Evolutionary conservation across 2,888 invertebrate species (phyloP), one percentile per base, ranked within the genome.

Genomic region (Alcis repandata): DNA sequence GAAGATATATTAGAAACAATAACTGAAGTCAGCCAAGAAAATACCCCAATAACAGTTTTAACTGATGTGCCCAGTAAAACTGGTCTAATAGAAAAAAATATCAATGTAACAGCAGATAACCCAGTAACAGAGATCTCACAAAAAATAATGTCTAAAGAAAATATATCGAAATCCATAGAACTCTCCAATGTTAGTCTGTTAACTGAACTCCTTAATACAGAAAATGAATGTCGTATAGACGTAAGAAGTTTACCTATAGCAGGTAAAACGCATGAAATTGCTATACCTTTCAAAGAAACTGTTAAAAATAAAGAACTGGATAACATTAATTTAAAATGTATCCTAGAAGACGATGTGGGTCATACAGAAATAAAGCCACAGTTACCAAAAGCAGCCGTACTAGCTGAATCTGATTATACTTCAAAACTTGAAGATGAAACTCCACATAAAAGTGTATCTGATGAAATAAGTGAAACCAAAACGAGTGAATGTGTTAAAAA

Each of bases 391-490:
- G 19, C 17, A 15, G 27, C 43, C 10, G 52, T 45, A 20, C 20
- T 10, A 51, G 3, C 40, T n/a, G 48, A 53, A 33, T 20, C 19
- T 17, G 17, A 45, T 46, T 10, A 27, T 17, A 10, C 52, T 46
- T 58, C 53, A 9, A 38, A 27, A 49, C 40, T 48, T 17, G 45
- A 43, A 38, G 38, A 51, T 32, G 8, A 0, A 48, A 56, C 52
- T 32, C 32, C 61, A 9, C 46, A 60, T 9, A 60, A 52, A 67
- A 60, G 48, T 38, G 48, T 58, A 43, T 27, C 56, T 54, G 36
- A 32, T 56, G 63, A 10, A 46, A 40, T 36, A 41, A 60, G 53
- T 64, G 69, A 69, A n/a, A 49, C 20, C 11, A 64, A 53, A 59
- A 46, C 20, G 13, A 38, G 38, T 59, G 67, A 59, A 10, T 36